Base-by-base conservation (phyloP, 2,113 vertebrate species). In the Sceloporus tristichus region DNA sequence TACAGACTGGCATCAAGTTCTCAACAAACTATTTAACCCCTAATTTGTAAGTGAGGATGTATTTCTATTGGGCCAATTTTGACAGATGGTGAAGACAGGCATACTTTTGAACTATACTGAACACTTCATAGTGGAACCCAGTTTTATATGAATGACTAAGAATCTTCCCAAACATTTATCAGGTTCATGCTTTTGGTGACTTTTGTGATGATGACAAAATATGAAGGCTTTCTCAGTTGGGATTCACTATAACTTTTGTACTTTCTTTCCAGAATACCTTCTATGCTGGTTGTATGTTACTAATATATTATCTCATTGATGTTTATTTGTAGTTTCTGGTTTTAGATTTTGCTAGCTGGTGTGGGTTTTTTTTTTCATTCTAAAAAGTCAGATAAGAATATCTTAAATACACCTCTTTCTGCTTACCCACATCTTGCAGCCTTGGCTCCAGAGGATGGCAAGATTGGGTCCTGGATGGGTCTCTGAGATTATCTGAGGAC, bases 1-100 rank as follows among this genome's bases (percentile, higher is more conserved):
- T 27, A 42, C 62, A 68, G 87, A 91, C n/a, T 56, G 25, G n/a
- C 48, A 86, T 80, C 73, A 81, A 82, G 38, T 70, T 48, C 25
- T 48, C 14, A 82, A 70, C 3, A 82, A 68, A 68, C 25, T 42
- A 42, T 23, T 65, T 62, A 80, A 1, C 9, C 56, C 10, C 14
- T 59, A 3, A 13, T 59, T 9, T 59, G 14, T 59, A 16, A 59
- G 56, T 59, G 14, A 59, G 56, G 56, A 11, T 29, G n/a, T 34
- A 34, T 73, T 29, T 73, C 2, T 73, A 73, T n/a, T 29, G 8
- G 27, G 29, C 29, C 70, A 29, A 71, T 9, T 11, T n/a, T n/a
- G 29, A 11, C 2, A 34, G 27, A 73, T 73, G 56, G 3, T 73
- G 29, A 29, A 29, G 27, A 34, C 14, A 14, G 9, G 4, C 10